Percentiles rank a stretch among this genome's conserved stretches.
Evolutionary conservation across 2,113 vertebrate genomes (phyloP).

Genomic region (Riparia riparia): DNA sequence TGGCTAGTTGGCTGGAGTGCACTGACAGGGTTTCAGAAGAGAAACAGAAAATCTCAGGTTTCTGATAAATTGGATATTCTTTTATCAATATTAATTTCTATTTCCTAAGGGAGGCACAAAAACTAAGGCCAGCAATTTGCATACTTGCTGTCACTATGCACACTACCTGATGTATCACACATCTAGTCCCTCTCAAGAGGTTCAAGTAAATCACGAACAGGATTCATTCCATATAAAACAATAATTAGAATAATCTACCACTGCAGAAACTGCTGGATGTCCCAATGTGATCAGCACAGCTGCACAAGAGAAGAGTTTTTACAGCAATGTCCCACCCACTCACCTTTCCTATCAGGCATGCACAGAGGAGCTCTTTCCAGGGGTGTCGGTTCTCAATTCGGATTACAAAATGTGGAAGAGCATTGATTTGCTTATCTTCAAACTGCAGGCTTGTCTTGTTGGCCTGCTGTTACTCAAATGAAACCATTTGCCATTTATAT

Average conservation of each 20-base stretch:
- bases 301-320: neutral
- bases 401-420: neutral
- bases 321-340: fast-evolving
- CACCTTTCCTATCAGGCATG: neutral
- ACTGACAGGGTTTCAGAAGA: neutral
- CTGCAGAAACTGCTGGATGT: neutral
- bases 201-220: neutral
- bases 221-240: neutral
- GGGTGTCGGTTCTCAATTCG: neutral
- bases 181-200: neutral
- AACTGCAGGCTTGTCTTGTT: neutral
- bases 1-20: neutral
- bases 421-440: slow-evolving; percentile 27
- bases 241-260: neutral
- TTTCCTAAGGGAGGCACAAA: neutral
- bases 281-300: neutral
- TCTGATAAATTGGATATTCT: fast-evolving
- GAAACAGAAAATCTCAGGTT: neutral
- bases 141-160: neutral
- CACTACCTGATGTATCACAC: neutral
- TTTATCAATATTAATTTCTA: neutral
- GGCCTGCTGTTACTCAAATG: neutral
- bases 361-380: neutral
- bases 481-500: neutral
- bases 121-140: neutral